Evolutionary conservation across 2,797 vertebrate genomes (phyloP), one percentile per base, ranked within the genome.

Genomic region (Cuniculus paca): DNA sequence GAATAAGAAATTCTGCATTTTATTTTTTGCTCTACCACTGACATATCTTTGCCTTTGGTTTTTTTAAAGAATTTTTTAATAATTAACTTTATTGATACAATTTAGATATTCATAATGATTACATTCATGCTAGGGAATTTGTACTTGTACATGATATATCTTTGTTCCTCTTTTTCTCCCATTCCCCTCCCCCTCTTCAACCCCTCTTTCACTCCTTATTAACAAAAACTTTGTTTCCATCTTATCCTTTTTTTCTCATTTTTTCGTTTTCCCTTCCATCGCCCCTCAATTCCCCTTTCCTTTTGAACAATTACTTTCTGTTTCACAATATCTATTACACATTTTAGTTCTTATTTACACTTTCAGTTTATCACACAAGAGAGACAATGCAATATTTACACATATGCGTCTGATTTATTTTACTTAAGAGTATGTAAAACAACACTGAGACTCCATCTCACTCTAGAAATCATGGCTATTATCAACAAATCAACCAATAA

Each of bases 1-100:
- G 6, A 92, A 28, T 83, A 54, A 82, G 58, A 68, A 95, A 82
- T 63, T 6, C 28, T 65, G 6, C 58, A 42, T 75, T 93, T 94
- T 75, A 87, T 65, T 94, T 78, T 90, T 61, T 65, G 14, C 36
- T 74, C 39, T 93, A 9, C 65, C 31, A 80, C 56, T 95, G 72
- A 81, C 16, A 39, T n/a, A 58, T 72, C 45, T 92, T 82, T 94
- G 50, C 31, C 86, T 80, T 72, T 90, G 54, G 17, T 68, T n/a
- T 68, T 68, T 36, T 68, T 17, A 9, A 36, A 68, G 4, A 9
- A 9, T 16, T 65, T 65, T 61, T 36, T 19, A n/a, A 68, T 36
- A 68, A 68, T 68, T 68, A 68, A 68, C 3, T 20, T 36, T 68
- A 8, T 36, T 36, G 63, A 19, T 68, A 68, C 34, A n/a, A 20